Base-by-base conservation (phyloP, 2,113 vertebrate genomes). In the Limnothrissa miodon region DNA sequence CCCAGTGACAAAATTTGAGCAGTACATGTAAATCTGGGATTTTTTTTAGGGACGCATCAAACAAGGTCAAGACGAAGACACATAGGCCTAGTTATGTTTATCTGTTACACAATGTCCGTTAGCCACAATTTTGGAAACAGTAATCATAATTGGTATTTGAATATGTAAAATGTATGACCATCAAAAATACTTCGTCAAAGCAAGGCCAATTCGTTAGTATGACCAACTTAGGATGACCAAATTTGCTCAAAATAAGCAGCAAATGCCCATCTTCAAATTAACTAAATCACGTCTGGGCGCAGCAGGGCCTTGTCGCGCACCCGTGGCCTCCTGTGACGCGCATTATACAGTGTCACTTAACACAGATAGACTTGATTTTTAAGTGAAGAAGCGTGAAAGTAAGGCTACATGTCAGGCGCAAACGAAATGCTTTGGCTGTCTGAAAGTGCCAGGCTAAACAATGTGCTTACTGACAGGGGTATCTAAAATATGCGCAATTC, bases 331-430 rank as follows among this genome's bases (percentile, higher is more conserved):
- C 42, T 80, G 85, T 84, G n/a, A n/a, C 84, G 45, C 81, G 56
- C 80, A 85, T 87, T 85, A 90, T 80, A 88, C 85, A 89, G 87
- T 79, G 87, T 83, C 79, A 70, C 84, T 45, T 51, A 56, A 23
- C 19, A 21, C 21, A 56, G 51, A 42, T 23, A 19, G 46, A 56
- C 6, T 70, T 51, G 7, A 78, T 59, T 56, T 84, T 66, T 79
- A 23, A 56, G 51, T 56, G 51, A 23, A 4, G 19, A 56, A 23
- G 19, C 42, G 53, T 56, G 21, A 56, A 5, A 3, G 23, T 17
- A 11, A 56, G 53, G 53, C 33, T 56, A 0, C 6, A 56, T 56
- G 51, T 56, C 19, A 39, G 33, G 66, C 25, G 3, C 10, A 36
- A 74, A 74, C 4, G n/a, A 8, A 62, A 62, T 8, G 33, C 13